Evolutionary conservation across 2,888 invertebrate genomes (phyloP).

Genomic region (Hypolimnas misippus): DNA sequence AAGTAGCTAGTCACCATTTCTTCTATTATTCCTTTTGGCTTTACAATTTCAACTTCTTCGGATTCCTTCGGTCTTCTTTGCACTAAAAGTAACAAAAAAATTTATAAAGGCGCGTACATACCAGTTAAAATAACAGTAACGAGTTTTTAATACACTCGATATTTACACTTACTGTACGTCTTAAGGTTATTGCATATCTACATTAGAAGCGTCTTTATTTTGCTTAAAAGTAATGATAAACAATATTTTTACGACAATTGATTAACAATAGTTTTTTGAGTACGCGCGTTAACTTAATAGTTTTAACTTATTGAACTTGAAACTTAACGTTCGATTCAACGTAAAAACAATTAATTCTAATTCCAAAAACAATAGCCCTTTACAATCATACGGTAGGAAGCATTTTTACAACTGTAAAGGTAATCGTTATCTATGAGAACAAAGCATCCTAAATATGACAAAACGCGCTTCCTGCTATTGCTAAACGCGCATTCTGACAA

Average conservation of each 20-base stretch:
- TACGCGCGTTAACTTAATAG: too few species aligned
- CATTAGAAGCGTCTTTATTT: too few species aligned
- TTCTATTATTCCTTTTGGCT: conserved; percentile 33
- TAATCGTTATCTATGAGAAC: conserved; percentile 8
- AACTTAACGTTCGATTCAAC: too few species aligned
- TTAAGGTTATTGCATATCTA: too few species aligned
- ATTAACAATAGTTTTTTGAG: too few species aligned
- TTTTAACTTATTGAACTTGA: too few species aligned
- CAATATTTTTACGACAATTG: too few species aligned
- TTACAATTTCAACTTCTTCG: conserved; percentile 11
- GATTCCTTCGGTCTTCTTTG: conserved; percentile 11
- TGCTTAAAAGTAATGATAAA: too few species aligned
- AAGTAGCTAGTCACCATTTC: conserved; percentile 36
- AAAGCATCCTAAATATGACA: conserved; percentile 6
- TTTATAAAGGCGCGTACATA: not conserved
- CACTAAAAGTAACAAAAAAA: conserved; percentile 20
- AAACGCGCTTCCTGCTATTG: conserved; percentile 8
- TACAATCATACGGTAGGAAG: not conserved
- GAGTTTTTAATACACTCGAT: too few species aligned
- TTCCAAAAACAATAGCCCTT: not conserved
- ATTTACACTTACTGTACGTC: too few species aligned
- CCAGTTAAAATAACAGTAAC: too few species aligned
- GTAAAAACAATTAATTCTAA: too few species aligned
- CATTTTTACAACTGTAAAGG: not conserved
- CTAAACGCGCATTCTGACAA: not conserved